Evolutionary conservation across 2,113 vertebrate species (phyloP).

Genomic region (Jacana jacana): DNA sequence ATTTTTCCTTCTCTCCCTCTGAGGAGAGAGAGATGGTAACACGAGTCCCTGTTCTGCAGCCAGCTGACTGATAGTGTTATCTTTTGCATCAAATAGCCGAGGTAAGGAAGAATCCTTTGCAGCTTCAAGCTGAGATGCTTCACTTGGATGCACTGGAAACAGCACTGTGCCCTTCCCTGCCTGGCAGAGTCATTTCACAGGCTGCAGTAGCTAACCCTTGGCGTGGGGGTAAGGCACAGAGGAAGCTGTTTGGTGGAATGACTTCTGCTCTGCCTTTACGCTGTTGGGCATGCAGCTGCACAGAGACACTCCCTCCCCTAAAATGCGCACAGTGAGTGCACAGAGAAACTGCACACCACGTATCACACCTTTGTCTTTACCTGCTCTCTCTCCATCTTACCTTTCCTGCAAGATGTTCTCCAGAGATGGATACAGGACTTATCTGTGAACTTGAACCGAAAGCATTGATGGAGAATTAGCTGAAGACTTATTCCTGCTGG

Average conservation of each 20-base stretch:
- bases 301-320: neutral
- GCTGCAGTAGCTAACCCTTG: accelerated
- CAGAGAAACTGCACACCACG: neutral
- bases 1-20: neutral
- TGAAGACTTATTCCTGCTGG: neutral
- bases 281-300: neutral
- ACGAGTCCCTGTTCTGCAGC: neutral
- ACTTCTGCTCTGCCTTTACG: neutral
- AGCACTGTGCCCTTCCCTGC: neutral
- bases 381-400: neutral
- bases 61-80: neutral
- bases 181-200: neutral
- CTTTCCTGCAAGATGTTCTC: neutral
- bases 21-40: neutral
- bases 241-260: neutral
- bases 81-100: neutral
- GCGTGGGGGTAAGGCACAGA: neutral
- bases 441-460: neutral
- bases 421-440: neutral
- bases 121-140: neutral
- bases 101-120: neutral
- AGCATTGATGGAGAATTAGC: neutral
- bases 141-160: neutral
- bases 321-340: neutral
- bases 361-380: neutral